Evolutionary conservation across 2,888 invertebrate genomes (phyloP), one percentile per base, ranked within the genome.

Genomic region (Laspeyria flexula): DNA sequence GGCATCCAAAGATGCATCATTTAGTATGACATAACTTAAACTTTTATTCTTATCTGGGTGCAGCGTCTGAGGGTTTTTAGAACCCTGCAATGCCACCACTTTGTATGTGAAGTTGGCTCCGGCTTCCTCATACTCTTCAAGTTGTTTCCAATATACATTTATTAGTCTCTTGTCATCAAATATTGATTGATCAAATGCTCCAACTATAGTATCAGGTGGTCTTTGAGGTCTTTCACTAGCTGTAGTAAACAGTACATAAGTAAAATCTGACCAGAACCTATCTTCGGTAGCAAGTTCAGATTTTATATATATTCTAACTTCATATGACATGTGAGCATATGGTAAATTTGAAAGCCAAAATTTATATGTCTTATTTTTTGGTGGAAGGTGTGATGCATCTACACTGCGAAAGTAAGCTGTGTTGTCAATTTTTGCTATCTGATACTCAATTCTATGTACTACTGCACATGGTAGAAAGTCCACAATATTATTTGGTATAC

Each of bases 141-240:
- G 93, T 60, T 95, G 94, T 75, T 96, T 95, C 97, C 97, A 97
- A 80, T 97, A 97, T 15, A 97, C 87, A 77, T 94, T 94, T 33
- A 96, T 89, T 44, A 94, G 93, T 58, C 95, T 90, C 53, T 92
- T 92, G 30, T 86, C 82, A 13, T 92, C 87, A 70, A 82, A 93
- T 43, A 81, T 81, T 85, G 88, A 85, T 60, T 95, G 93, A 79
- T 96, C 94, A 79, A 97, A 97, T 72, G 96, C 95, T 31, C 97
- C 97, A 11, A 94, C 89, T 58, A 94, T 94, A 2, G 95, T 94
- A 42, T 93, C 93, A 0, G 97, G 97, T 25, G 97, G 94, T 25
- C 93, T 87, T 12, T 90, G 93, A 1, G 97, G 97, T 50, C 55
- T 82, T 59, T 91, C 90, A 73, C 93, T 92, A 12, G 77, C 86